phyloP scores from a whole-genome alignment of 2,797 vertebrate genomes.

The Falco cherrug region DNA sequence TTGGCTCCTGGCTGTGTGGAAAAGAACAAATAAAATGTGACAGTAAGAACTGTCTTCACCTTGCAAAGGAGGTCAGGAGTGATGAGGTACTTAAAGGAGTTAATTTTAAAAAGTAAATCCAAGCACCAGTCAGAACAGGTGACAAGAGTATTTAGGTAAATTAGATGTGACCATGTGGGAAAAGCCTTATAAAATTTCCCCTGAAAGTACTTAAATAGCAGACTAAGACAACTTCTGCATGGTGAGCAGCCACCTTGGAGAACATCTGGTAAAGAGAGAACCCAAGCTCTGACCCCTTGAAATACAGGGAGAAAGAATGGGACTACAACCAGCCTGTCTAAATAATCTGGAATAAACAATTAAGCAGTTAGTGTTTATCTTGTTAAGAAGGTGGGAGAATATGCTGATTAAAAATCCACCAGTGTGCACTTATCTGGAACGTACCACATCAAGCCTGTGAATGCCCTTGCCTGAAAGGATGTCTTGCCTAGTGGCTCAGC shows the following conservation, averaged over 20 bases:
- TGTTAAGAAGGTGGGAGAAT: background rate
- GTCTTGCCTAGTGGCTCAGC: background rate
- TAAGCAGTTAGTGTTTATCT: background rate
- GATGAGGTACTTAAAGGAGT: background rate
- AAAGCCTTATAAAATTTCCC: background rate
- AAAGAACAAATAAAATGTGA: background rate
- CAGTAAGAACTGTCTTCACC: background rate
- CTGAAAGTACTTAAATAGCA: background rate
- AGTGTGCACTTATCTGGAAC: background rate
- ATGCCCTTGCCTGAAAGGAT: background rate
- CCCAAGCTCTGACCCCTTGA: background rate
- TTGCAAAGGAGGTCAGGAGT: background rate
- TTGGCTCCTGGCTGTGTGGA: background rate
- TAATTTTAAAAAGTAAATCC: constrained; percentile 28
- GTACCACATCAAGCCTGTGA: background rate
- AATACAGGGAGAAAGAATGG: background rate
- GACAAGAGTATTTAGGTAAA: background rate
- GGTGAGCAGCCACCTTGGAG: background rate
- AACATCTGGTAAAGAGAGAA: background rate
- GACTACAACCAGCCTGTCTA: background rate
- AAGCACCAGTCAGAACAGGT: background rate
- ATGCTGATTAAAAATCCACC: background rate
- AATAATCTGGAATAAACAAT: background rate
- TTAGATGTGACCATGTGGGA: background rate
- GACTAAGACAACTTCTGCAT: background rate